A percentile compares a stretch with the other conserved stretches of the same genome.
Evolutionary conservation across 1,140 invertebrate genomes (phyloP).

Genomic region (Drosophila repletoides): DNA sequence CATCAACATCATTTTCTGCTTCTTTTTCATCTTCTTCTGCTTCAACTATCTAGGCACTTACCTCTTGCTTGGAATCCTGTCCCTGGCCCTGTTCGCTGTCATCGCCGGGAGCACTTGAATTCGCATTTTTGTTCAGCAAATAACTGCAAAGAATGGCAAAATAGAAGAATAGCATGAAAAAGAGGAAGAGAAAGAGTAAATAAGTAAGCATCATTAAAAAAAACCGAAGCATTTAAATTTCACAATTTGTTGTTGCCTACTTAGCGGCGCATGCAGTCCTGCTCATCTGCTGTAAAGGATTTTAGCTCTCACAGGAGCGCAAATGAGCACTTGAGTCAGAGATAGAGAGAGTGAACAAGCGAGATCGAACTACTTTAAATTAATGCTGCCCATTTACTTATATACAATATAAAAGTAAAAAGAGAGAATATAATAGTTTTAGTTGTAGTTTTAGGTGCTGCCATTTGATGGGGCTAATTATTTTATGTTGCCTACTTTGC

Average conservation of each 20-base stretch:
- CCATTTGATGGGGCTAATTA: too few species aligned
- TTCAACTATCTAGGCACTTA: conserved; percentile 44
- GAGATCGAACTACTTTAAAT: too few species aligned
- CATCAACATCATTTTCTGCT: not conserved
- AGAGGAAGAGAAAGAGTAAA: not conserved
- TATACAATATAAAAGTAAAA: too few species aligned
- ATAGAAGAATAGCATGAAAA: not conserved
- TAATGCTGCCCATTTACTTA: too few species aligned
- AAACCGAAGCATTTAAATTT: conserved; percentile 60
- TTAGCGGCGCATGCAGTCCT: conserved; percentile 27
- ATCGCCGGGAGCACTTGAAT: conserved; percentile 50
- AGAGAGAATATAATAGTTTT: too few species aligned
- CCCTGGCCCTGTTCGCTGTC: conserved; percentile 66
- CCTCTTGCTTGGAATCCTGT: conserved; percentile 57
- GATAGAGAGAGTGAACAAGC: not conserved
- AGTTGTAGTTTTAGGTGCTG: too few species aligned
- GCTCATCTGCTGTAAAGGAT: not conserved
- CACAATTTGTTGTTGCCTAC: conserved; percentile 54
- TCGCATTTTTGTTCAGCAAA: conserved; percentile 55
- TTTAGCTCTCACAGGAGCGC: not conserved
- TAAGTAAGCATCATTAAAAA: conserved; percentile 33
- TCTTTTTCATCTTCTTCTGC: conserved; percentile 4
- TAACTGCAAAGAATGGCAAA: conserved; percentile 42
- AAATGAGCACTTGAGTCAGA: not conserved
- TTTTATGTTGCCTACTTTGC: too few species aligned